Base-by-base conservation (phyloP, 2,888 invertebrate genomes). In the Polietes domitor region DNA sequence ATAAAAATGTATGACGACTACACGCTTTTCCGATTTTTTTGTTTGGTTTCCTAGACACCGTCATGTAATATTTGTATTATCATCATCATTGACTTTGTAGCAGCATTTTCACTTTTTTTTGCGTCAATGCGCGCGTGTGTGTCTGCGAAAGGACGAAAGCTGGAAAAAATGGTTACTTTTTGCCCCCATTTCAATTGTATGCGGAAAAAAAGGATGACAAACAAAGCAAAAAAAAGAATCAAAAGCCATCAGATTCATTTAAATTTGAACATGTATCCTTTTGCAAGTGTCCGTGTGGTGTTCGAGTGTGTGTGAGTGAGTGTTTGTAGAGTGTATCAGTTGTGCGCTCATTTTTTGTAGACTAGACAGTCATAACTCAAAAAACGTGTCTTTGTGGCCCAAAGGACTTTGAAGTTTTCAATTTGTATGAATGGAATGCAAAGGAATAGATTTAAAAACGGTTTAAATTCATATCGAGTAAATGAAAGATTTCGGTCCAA, bases 61-160 rank as follows among this genome's bases (percentile, higher is more conserved):
- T 17, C 53, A 81, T 84, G 53, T 74, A 70, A 73, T 61, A 77
- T 77, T 83, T 80, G 79, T 65, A 77, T 76, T 79, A 79, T 77
- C 61, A 78, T 79, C 82, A 77, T 75, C 77, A 83, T 77, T 80
- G 77, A 77, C 63, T 80, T 74, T 80, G 43, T 61, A 74, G 32
- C 76, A 61, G 55, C n/a, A n/a, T 65, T 72, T 50, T 63, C 61
- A 37, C 41, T 26, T n/a, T 55, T 58, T 50, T 3, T 72, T 72
- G 53, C 55, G 65, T 77, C n/a, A n/a, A n/a, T n/a, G n/a, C 73
- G 28, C 37, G n/a, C 4, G 37, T 37, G 1, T 37, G 4, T 37
- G n/a, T n/a, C n/a, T n/a, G n/a, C 47, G 65, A 79, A 74, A 70
- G 6, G n/a, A 63, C 2, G 50, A 71, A 75, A 70, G 50, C n/a